Conservation (phyloP, 2,888 invertebrate genomes). For the Nymphalis urticae region DNA sequence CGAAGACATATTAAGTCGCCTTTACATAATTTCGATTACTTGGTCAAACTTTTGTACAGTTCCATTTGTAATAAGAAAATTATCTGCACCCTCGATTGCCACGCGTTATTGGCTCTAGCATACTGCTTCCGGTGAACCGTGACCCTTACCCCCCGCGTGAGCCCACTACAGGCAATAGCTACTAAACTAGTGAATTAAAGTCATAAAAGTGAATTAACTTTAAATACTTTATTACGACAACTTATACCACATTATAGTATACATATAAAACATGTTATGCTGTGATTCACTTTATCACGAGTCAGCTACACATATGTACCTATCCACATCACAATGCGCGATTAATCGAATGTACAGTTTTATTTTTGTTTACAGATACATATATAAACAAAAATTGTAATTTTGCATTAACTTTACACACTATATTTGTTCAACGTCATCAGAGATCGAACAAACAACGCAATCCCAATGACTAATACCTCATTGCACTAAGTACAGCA, state of each 20-base stretch:
- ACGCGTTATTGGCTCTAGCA: neutral
- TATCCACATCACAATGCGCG: conserved; percentile 80
- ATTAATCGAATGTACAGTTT: conserved; percentile 63
- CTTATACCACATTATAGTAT: conserved; percentile 80
- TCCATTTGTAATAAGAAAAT: conserved; percentile 5
- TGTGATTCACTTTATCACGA: conserved; percentile 79
- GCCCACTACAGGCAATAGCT: conserved; percentile 50
- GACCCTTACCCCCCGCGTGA: neutral
- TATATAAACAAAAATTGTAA: conserved; percentile 70
- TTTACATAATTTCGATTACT: neutral
- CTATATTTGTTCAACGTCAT: conserved; percentile 78
- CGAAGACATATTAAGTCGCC: neutral
- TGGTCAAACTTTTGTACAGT: conserved; percentile 10
- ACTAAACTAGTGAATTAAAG: conserved; percentile 65
- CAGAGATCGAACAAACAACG: conserved; percentile 70
- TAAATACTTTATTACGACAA: conserved; percentile 82
- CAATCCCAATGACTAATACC: conserved; percentile 55
- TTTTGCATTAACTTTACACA: conserved; percentile 76
- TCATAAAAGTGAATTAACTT: conserved; percentile 76
- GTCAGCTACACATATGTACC: conserved; percentile 70
- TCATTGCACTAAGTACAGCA: conserved; percentile 48
- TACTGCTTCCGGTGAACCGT: conserved; percentile 8
- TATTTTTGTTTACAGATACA: conserved; percentile 60
- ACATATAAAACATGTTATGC: conserved; percentile 80
- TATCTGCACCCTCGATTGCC: neutral